Evolutionary conservation across 2,888 invertebrate genomes (phyloP).

Genomic region (Tribolium freemani): DNA sequence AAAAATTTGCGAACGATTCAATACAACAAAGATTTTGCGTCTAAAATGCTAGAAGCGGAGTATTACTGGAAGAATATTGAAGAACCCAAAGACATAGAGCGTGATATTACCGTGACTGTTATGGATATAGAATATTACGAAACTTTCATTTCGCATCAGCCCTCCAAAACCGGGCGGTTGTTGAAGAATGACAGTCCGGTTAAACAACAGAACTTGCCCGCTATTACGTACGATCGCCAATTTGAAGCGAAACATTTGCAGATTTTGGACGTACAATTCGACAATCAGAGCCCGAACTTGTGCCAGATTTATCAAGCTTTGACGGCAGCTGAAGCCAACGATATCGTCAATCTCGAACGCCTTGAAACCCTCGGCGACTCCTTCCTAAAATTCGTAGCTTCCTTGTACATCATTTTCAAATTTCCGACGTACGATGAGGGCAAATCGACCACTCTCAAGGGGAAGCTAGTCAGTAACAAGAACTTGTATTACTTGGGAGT

Average conservation of each 20-base stretch:
- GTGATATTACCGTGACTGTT: constrained; percentile 73
- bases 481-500: constrained; percentile 85
- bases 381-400: constrained; percentile 84
- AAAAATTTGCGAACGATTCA: constrained; percentile 3
- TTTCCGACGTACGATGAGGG: constrained; percentile 84
- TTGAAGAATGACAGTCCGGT: constrained; percentile 23
- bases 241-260: constrained; percentile 44
- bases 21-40: constrained; percentile 59
- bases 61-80: constrained; percentile 70
- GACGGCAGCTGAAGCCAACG: constrained; percentile 80
- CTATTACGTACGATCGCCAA: constrained; percentile 56
- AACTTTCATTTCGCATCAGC: constrained; percentile 70
- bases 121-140: constrained; percentile 81
- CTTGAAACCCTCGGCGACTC: constrained; percentile 92
- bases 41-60: constrained; percentile 68
- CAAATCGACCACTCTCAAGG: constrained; percentile 80
- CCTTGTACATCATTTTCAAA: constrained; percentile 79
- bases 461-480: constrained; percentile 83
- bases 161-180: constrained; percentile 33
- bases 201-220: constrained; percentile 50
- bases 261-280: constrained; percentile 24
- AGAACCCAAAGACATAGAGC: constrained; percentile 80
- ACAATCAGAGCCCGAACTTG: constrained; percentile 69
- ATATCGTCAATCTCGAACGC: constrained; percentile 85
- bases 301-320: constrained; percentile 74